Evolutionary conservation across 2,888 invertebrate species (phyloP).

Genomic region (Drosophila nigricruria): DNA sequence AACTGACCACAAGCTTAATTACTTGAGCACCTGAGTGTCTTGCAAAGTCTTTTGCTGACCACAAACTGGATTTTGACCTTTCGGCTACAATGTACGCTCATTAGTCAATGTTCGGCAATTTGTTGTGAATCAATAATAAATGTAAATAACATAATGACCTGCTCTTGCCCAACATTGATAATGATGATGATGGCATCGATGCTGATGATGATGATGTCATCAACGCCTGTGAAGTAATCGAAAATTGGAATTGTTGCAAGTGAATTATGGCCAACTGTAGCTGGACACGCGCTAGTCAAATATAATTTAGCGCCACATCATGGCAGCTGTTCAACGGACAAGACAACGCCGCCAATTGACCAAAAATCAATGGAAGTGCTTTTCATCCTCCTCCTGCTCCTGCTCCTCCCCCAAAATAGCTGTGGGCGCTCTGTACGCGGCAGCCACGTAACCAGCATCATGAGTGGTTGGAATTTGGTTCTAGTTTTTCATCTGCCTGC

Average conservation of each 20-base stretch:
- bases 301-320: conserved; percentile 74
- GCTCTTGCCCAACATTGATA: background rate
- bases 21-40: conserved; percentile 26
- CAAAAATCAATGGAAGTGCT: conserved; percentile 63
- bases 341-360: conserved; percentile 69
- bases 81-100: conserved; percentile 73
- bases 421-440: conserved; percentile 9
- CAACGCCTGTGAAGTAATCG: conserved; percentile 47
- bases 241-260: conserved; percentile 46
- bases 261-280: conserved; percentile 66
- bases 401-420: background rate
- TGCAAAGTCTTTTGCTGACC: conserved; percentile 14
- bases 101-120: conserved; percentile 74
- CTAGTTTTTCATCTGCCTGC: background rate
- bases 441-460: conserved; percentile 11
- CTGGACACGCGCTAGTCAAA: conserved; percentile 58
- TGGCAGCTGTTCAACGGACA: conserved; percentile 60
- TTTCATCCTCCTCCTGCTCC: background rate
- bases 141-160: conserved; percentile 73
- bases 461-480: conserved; percentile 13
- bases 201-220: conserved; percentile 37
- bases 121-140: conserved; percentile 75
- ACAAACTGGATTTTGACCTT: conserved; percentile 63
- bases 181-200: conserved; percentile 7
- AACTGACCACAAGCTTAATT: conserved; percentile 44